Base-by-base conservation (phyloP, 2,113 vertebrate species). In the Amphilophus citrinellus region DNA sequence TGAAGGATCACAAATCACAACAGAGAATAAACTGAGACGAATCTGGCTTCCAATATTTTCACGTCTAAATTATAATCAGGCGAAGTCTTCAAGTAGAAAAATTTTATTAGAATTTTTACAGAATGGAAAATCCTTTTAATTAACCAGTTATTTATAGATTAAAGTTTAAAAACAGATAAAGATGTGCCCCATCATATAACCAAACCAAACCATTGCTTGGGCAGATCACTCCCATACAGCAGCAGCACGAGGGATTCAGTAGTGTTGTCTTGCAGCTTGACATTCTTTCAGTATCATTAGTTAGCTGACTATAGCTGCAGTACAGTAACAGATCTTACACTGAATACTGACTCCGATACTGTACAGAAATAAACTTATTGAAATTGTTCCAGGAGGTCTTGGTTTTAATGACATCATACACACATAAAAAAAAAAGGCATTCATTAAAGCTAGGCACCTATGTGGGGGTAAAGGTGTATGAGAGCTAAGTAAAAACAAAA, bases 21-120 rank as follows among this genome's bases (percentile, higher is more conserved):
- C 44, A 53, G 17, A 22, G 42, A 50, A 53, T 53, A 30, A 71
- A 53, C 10, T 57, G 20, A 32, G 42, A 17, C 22, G 10, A 30
- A 75, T 37, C 50, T 35, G 50, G 27, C 56, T 27, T 76, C 32
- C 30, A 50, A 30, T 30, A 71, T 17, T 71, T 71, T 71, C 17
- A 39, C 24, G 0, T 17, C 13, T 37, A 39, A 58, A 71, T 50
- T 18, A 87, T 7, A n/a, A 10, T 7, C 35, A 85, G 22, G n/a
- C 18, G 8, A 53, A 66, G 13, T 77, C 2, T 18, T 80, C 8
- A 62, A 32, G 82, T 94, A 93, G 77, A 95, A 93, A 93, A 86
- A 3, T 84, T 91, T 92, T 90, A 91, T 91, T 92, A 32, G 61
- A 88, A 77, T 77, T 88, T 81, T 84, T 32, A 91, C 88, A 90